Base-by-base conservation (phyloP, 2,797 vertebrate genomes). In the Apodemus agrarius region DNA sequence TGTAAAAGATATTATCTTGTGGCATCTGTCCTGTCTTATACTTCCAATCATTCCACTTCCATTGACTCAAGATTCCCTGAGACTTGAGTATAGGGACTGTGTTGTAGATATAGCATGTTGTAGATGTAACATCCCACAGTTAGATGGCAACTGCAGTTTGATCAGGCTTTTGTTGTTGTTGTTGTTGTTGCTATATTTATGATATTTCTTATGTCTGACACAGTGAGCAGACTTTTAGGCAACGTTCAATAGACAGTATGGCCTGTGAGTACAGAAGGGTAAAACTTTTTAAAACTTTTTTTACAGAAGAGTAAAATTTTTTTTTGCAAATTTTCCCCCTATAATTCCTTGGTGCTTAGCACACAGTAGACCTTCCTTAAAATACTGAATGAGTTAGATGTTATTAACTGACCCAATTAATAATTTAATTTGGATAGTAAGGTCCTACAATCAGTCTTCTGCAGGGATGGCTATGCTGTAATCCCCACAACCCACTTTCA, bases 401-500 rank as follows among this genome's bases (percentile, higher is more conserved):
- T 21, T 84, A n/a, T 22, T 22, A 63, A 24, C 61, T 34, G 19
- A 82, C 4, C 1, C 24, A 14, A 21, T 22, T 76, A 14, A 9
- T 74, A 40, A 74, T 31, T 72, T 37, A 52, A n/a, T 72, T 85
- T 49, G 24, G 14, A 63, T 19, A 21, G 24, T 14, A 31, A 74
- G 6, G 12, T 52, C 1, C 13, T 14, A 83, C 0, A 34, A 46
- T 31, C 43, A 0, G 1, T 61, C 5, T 37, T 12, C 24, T 21
- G 14, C 37, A 69, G 17, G 17, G 16, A 17, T 80, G n/a, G 2
- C 46, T 59, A 11, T 29, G 26, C 17, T 72, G 26, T n/a, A 29
- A 37, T 8, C 24, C 24, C 22, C 26, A 37, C 1, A 74, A n/a
- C 4, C 16, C 24, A 49, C 2, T 0, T 2, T 76, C 4, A 63